These are phyloP conservation scores for Gari tellinella DNA, from an alignment of 2,888 invertebrate genomes.

Conservation along the genomic window DNA sequence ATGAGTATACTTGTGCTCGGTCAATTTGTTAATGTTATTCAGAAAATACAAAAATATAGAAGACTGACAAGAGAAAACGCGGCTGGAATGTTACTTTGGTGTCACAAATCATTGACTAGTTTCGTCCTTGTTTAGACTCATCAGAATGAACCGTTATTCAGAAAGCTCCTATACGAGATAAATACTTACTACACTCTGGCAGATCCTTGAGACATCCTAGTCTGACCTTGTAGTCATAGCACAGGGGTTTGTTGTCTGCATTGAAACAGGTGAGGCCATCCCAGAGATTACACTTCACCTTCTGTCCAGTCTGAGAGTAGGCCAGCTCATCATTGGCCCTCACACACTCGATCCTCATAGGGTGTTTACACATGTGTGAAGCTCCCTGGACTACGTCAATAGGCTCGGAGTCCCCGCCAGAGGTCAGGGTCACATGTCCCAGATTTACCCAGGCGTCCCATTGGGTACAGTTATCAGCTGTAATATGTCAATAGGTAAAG, in stretches of 20 bases:
- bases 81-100: no score
- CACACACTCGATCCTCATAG: constrained; percentile 79
- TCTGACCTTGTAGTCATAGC: constrained; percentile 75
- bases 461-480: constrained; percentile 71
- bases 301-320: constrained; percentile 70
- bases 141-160: no score
- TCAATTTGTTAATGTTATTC: no score
- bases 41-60: no score
- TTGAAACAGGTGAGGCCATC: constrained; percentile 89
- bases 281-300: constrained; percentile 86
- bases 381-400: constrained; percentile 71
- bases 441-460: constrained; percentile 80
- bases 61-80: no score
- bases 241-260: constrained; percentile 66
- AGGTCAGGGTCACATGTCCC: constrained; percentile 67
- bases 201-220: constrained; percentile 74
- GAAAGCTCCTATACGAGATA: no score
- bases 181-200: constrained; percentile 74
- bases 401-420: constrained; percentile 77
- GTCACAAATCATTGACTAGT: no score
- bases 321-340: constrained; percentile 70
- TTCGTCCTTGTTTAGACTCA: no score
- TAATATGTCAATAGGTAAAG: no score
- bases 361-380: constrained; percentile 68
- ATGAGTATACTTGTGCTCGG: no score